Percentiles rank a stretch among this genome's conserved stretches.
Conservation (phyloP, 2,888 invertebrate species). For the Spicauda simplicius region DNA sequence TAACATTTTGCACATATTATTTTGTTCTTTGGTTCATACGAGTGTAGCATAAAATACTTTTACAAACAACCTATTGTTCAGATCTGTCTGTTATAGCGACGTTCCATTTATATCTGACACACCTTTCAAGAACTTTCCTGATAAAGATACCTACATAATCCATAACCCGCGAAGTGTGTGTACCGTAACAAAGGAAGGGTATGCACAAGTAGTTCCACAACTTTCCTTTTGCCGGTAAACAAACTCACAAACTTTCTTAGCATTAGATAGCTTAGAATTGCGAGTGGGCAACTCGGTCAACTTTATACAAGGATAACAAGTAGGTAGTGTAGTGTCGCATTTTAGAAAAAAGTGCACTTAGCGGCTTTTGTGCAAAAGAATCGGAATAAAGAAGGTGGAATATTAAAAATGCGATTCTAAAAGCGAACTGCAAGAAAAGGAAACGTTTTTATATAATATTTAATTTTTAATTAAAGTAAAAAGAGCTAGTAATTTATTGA, state of each 20-base stretch:
- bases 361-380: too few relatives aligned
- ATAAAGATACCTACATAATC: neutral
- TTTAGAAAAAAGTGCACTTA: neutral
- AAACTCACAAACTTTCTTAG: conserved; percentile 23
- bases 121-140: neutral
- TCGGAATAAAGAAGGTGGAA: too few relatives aligned
- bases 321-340: neutral
- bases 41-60: too few relatives aligned
- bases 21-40: too few relatives aligned
- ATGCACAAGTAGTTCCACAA: conserved; percentile 10
- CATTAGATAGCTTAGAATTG: conserved; percentile 6
- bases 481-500: too few relatives aligned
- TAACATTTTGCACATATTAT: too few relatives aligned
- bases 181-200: neutral
- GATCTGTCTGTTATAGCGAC: too few relatives aligned
- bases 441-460: too few relatives aligned
- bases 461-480: too few relatives aligned
- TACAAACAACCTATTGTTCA: too few relatives aligned
- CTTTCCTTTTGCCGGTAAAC: conserved; percentile 20
- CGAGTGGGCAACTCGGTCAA: conserved; percentile 12
- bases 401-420: too few relatives aligned
- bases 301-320: neutral
- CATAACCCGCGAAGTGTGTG: neutral
- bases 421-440: too few relatives aligned
- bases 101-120: neutral